Evolutionary conservation across 2,888 invertebrate species (phyloP).

Genomic region (Calliphora vomitoria): DNA sequence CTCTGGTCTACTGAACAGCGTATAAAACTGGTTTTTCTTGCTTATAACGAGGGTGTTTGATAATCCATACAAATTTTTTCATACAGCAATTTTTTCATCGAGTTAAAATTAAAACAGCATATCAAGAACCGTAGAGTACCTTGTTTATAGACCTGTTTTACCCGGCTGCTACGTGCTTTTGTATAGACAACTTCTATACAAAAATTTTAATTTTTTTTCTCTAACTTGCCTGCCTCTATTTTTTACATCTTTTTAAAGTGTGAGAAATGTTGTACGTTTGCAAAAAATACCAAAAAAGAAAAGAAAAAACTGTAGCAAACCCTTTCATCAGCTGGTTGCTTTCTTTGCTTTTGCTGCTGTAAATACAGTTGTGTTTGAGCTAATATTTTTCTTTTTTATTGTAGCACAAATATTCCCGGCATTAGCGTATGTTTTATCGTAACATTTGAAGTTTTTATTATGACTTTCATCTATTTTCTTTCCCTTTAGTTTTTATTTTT

Average conservation of each 20-base stretch:
- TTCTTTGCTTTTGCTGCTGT: background rate
- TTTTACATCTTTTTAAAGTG: background rate
- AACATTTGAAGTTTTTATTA: conserved; percentile 11
- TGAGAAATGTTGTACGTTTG: conserved; percentile 6
- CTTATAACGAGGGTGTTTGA: no score
- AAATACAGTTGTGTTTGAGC: background rate
- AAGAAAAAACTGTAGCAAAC: background rate
- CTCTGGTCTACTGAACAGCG: no score
- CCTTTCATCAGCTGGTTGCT: conserved; percentile 20
- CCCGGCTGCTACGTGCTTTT: background rate
- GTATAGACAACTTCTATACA: background rate
- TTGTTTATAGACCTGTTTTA: background rate
- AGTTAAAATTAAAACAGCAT: no score
- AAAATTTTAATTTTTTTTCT: background rate
- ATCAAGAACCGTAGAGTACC: background rate
- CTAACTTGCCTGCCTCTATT: background rate
- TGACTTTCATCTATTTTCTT: background rate
- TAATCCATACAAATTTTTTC: no score
- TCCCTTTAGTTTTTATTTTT: background rate
- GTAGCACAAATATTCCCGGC: background rate
- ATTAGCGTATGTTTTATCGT: background rate
- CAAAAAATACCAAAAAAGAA: background rate
- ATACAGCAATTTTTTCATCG: no score
- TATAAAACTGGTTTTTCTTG: no score
- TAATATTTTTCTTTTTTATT: background rate